Evolutionary conservation across 23 tunicate species (phyloP).

Genomic region (Trididemnum nubilum): DNA sequence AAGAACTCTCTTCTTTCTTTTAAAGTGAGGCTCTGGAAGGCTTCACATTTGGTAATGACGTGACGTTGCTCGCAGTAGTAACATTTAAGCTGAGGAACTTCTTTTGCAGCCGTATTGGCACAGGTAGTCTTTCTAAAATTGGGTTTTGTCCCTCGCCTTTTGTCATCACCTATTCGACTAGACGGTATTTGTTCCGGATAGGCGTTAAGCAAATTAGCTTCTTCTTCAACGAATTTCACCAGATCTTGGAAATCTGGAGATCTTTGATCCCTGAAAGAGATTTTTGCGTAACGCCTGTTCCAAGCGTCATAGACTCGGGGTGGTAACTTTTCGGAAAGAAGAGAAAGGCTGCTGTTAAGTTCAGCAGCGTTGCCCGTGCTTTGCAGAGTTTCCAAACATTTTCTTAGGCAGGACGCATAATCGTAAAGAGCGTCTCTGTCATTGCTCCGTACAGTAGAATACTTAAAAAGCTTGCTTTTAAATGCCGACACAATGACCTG

Average conservation of each 20-base stretch:
- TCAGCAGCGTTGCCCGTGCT: not conserved
- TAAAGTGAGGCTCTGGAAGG: too few species aligned
- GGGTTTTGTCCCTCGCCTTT: too few species aligned
- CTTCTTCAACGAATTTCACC: not conserved
- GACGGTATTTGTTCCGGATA: not conserved
- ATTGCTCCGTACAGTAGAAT: too few species aligned
- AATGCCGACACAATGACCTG: too few species aligned
- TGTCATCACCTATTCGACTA: too few species aligned
- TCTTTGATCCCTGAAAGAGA: not conserved
- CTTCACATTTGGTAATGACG: too few species aligned
- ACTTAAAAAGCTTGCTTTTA: too few species aligned
- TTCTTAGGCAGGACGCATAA: not conserved
- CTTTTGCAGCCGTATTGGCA: too few species aligned
- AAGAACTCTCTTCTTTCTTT: too few species aligned
- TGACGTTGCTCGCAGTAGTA: too few species aligned
- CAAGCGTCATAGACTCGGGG: not conserved
- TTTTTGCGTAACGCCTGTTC: not conserved
- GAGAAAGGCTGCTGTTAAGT: not conserved
- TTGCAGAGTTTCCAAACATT: not conserved
- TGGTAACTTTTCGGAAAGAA: not conserved
- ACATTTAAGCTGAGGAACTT: too few species aligned
- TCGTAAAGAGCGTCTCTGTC: not conserved
- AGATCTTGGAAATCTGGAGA: not conserved
- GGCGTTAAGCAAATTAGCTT: not conserved
- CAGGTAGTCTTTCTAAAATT: too few species aligned